phyloP scores from a whole-genome alignment of 92 coral and sea anemone genomes.

The Meandrina meandrites region DNA sequence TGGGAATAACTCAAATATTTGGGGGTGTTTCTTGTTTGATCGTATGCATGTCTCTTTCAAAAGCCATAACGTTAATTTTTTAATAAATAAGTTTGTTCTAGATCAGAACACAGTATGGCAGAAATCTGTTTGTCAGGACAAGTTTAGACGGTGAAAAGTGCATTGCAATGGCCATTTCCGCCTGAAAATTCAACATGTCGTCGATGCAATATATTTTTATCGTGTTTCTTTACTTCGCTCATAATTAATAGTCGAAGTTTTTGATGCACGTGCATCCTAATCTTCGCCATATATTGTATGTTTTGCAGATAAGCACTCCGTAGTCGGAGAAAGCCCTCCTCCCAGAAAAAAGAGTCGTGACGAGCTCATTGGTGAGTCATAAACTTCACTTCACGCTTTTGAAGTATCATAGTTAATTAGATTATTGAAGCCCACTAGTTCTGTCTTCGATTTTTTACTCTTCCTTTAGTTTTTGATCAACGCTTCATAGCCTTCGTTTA shows the following conservation, averaged over 20 bases:
- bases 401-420: background rate
- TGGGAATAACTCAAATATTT: constrained; percentile 24
- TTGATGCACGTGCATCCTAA: background rate
- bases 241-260: background rate
- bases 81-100: background rate
- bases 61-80: background rate
- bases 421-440: background rate
- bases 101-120: background rate
- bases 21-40: constrained; percentile 15
- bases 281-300: background rate
- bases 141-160: background rate
- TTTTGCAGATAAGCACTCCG: constrained; percentile 15
- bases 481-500: background rate
- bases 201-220: background rate
- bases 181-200: constrained; percentile 21
- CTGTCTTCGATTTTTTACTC: background rate
- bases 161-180: constrained; percentile 49
- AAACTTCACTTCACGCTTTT: background rate
- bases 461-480: background rate
- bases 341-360: constrained; percentile 53
- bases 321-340: constrained; percentile 28
- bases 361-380: constrained; percentile 27
- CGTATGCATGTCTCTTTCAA: background rate
- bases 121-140: background rate
- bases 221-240: background rate